Base-by-base conservation (phyloP, 2,113 vertebrate genomes). In the Mandrillus leucophaeus region DNA sequence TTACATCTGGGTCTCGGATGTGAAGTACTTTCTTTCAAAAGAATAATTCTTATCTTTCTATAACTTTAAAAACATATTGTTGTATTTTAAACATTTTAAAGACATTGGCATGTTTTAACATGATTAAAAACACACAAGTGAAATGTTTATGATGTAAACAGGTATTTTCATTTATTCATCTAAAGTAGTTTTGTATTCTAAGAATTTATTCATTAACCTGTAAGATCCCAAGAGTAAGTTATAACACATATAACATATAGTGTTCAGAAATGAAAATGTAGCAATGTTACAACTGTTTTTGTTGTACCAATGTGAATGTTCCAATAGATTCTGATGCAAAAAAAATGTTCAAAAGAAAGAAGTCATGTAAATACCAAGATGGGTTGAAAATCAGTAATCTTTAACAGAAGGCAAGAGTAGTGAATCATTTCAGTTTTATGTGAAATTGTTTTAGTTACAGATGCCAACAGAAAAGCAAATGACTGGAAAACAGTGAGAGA, bases 31-130 rank as follows among this genome's bases (percentile, higher is more conserved):
- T 85, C 22, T 91, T 93, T 73, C 23, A 43, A 87, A 95, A 73
- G 3, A 18, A 35, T 94, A 83, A 35, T 75, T 7, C 68, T 23
- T 17, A 57, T 17, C 76, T 70, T 48, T 8, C 16, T 80, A 52
- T 45, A 73, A 90, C 14, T 95, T 83, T 73, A 61, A 84, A 87
- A 81, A 80, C 4, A n/a, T 38, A 55, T 83, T 89, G 30, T 72
- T 87, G n/a, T 50, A 66, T 84, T 95, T 88, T 79, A 94, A 92
- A 61, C 12, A 91, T 59, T 76, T 88, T 52, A 12, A 78, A 96
- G 78, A 83, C 16, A 55, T 35, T 22, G 3, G 8, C 23, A 23
- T 50, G 3, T 45, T 85, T 95, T 66, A 35, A 75, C 38, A 79
- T 73, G 12, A 3, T 83, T 92, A 79, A 55, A 88, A 52, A 35